Conservation (phyloP, 2,113 vertebrate genomes). For the Plecturocebus donacophilus region DNA sequence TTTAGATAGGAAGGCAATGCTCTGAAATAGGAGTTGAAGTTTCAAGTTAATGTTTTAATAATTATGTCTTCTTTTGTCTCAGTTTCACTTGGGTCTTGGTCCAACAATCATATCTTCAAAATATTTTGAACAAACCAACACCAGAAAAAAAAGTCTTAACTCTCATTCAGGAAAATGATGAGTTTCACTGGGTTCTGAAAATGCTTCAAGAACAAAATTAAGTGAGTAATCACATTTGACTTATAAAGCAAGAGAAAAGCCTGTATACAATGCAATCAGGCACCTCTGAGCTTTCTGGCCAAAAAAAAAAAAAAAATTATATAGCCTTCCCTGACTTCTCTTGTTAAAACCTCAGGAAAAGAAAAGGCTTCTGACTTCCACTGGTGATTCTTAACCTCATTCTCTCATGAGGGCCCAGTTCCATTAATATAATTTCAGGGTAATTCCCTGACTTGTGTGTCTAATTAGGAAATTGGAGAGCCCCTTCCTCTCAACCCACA, state of each 20-base stretch:
- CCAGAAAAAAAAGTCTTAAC: neutral
- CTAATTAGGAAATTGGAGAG: neutral
- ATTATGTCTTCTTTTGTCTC: conserved; percentile 46
- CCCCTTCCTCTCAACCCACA: neutral
- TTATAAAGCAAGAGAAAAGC: neutral
- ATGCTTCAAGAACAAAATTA: neutral
- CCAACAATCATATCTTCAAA: conserved; percentile 38
- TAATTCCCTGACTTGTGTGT: neutral
- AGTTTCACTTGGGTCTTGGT: conserved; percentile 30
- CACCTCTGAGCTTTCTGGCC: neutral
- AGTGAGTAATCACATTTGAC: neutral
- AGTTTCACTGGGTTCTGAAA: conserved; percentile 11
- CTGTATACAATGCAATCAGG: neutral
- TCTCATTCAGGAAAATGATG: neutral
- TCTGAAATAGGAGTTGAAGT: conserved; percentile 50
- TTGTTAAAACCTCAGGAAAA: neutral
- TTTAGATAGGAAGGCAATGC: conserved; percentile 41
- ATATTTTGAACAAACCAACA: conserved; percentile 45
- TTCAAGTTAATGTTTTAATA: conserved; percentile 68
- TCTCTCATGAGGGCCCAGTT: neutral
- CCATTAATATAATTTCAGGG: neutral
- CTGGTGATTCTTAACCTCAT: neutral
- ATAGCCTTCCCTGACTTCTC: neutral
- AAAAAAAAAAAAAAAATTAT: neutral
- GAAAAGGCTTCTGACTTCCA: neutral